Evolutionary conservation across 2,888 invertebrate genomes (phyloP), one percentile per base, ranked within the genome.

Genomic region (Dasysyrphus albostriatus): DNA sequence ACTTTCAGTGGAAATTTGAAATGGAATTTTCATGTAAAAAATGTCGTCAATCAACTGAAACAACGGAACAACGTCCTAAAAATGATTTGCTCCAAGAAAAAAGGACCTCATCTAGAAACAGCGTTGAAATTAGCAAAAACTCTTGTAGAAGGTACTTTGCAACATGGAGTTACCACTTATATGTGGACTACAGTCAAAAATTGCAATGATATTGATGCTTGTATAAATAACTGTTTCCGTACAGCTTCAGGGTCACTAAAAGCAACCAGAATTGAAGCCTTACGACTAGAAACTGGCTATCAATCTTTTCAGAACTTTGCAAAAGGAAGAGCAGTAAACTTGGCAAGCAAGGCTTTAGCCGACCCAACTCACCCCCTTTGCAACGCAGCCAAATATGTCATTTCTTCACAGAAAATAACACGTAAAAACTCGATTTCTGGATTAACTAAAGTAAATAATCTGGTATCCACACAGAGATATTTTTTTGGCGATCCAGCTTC

Each of bases 151-250:
- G 19, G 37, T 29, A 16, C 32, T 12, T 16, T 69, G 12, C 65
- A 56, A 32, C 49, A 49, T 9, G 42, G 51, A 9, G 12, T 69
- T 2, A 77, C 76, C 5, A 29, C 7, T 3, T 76, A 49, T 8
- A 67, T 47, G 58, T 76, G 67, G 76, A 59, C 77, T 7, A 54
- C 51, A 10, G 54, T 19, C n/a, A 70, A 59, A 16, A 61, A 61
- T 7, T 2, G 7, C 5, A 34, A 39, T 10, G 39, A n/a, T 4
- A 59, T 69, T 1, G 19, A 77, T 3, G 12, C 69, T 4, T 24
- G 9, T 10, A 76, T 76, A 6, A 76, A 76, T 4, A 8, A 59
- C 1, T 77, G 69, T 32, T 69, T 49, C 29, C 19, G 76, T n/a
- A 59, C 58, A 10, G 69, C n/a, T 6, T n/a, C n/a, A 44, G n/a